These are phyloP conservation scores for Halcyon badia DNA, from an alignment of 2,797 vertebrate genomes.

Conservation along the genomic window DNA sequence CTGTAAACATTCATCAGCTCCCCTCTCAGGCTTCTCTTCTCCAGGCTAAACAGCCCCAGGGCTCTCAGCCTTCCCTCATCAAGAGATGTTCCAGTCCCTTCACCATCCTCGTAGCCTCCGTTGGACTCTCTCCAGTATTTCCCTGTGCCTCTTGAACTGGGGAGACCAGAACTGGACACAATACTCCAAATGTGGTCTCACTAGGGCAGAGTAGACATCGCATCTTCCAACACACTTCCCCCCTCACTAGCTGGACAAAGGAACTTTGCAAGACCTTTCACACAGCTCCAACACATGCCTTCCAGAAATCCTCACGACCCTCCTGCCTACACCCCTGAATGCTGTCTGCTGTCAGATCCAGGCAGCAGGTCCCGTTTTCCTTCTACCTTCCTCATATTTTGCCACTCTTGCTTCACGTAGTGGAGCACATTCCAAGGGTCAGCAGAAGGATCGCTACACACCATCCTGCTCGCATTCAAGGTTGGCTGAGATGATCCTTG, in stretches of 20 bases:
- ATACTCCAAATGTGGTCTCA: no score
- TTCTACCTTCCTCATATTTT: neutral
- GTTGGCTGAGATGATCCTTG: no score
- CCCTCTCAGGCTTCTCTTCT: no score
- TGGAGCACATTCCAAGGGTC: neutral
- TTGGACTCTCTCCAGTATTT: no score
- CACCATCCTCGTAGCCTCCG: no score
- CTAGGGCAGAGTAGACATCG: no score
- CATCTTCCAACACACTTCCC: neutral
- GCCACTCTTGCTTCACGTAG: neutral
- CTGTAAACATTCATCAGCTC: no score
- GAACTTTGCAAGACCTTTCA: neutral
- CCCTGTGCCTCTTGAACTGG: no score
- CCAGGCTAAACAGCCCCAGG: no score
- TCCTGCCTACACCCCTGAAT: neutral
- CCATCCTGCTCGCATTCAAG: neutral
- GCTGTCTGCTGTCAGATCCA: neutral
- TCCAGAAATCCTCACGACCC: neutral
- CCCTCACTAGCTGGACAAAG: neutral
- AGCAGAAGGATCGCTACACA: neutral
- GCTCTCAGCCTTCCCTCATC: no score
- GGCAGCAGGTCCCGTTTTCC: neutral
- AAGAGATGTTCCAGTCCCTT: no score
- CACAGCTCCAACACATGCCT: neutral
- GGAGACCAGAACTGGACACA: no score